Percentiles rank a stretch among this genome's conserved stretches.
phyloP scores from a whole-genome alignment of 2,113 vertebrate genomes.

The Chionodraco myersi region DNA sequence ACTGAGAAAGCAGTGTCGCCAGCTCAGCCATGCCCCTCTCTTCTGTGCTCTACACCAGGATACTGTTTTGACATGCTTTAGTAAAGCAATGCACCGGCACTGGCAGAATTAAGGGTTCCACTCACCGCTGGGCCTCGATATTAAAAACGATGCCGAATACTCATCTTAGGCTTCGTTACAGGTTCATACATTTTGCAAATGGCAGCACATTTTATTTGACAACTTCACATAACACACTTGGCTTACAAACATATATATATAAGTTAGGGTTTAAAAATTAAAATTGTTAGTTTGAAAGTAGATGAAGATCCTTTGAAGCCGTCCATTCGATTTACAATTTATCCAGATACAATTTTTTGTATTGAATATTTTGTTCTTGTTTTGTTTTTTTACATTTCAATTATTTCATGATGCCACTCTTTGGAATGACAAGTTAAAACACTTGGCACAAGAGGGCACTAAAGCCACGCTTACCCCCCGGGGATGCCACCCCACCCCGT shows the following conservation, averaged over 20 bases:
- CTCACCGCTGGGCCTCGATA: not conserved
- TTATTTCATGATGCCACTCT: not conserved
- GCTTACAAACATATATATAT: not conserved
- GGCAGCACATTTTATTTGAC: not conserved
- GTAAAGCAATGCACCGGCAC: slow-evolving; percentile 28
- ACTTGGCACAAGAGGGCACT: slow-evolving; percentile 82
- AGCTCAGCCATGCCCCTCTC: slow-evolving; percentile 78
- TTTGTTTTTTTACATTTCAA: not conserved
- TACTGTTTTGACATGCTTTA: slow-evolving; percentile 47
- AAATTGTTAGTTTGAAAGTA: slow-evolving; percentile 3
- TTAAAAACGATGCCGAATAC: slow-evolving; percentile 14
- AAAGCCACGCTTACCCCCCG: slow-evolving; percentile 70
- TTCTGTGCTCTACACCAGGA: slow-evolving; percentile 44
- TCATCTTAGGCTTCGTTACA: not conserved
- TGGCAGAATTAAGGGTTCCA: slow-evolving; percentile 33
- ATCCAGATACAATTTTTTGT: not conserved
- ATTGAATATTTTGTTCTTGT: not conserved
- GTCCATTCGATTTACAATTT: not conserved
- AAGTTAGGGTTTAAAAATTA: not conserved
- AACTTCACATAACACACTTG: not conserved
- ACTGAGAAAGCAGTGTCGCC: slow-evolving; percentile 78
- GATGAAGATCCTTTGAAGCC: not conserved
- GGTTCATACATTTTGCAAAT: slow-evolving; percentile 19
- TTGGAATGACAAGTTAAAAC: slow-evolving; percentile 33
- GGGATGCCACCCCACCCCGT: slow-evolving; percentile 59